Evolutionary conservation across 1,140 invertebrate species (phyloP).

Genomic region (Papilio glaucus): DNA sequence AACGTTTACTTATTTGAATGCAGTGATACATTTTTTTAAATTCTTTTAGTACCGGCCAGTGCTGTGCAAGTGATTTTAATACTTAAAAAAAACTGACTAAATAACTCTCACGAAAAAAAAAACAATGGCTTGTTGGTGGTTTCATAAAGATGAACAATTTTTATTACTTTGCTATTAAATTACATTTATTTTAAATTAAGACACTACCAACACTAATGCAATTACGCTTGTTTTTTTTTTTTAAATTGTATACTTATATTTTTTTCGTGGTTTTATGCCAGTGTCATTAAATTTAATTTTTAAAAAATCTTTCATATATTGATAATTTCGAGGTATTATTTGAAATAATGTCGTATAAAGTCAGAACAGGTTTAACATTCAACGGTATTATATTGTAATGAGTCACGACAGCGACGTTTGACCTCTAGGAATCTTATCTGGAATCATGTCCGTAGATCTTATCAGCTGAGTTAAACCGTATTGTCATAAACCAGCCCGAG

Average conservation of each 20-base stretch:
- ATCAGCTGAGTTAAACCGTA: conserved; percentile 36
- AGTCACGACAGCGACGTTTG: conserved; percentile 53
- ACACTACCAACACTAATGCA: too few relatives aligned
- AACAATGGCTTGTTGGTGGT: neutral
- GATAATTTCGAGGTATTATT: neutral
- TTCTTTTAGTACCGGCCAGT: conserved; percentile 5
- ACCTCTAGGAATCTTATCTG: conserved; percentile 47
- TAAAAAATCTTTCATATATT: neutral
- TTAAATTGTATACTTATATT: too few relatives aligned
- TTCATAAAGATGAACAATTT: too few relatives aligned
- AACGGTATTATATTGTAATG: conserved; percentile 45
- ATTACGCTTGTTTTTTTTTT: too few relatives aligned
- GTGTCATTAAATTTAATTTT: neutral
- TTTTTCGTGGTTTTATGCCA: neutral
- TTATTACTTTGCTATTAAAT: neutral
- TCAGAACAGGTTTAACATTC: conserved; percentile 37
- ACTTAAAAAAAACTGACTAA: neutral
- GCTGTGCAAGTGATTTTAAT: neutral
- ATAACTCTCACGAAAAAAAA: neutral
- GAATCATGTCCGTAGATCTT: conserved; percentile 44
- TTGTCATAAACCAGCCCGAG: conserved; percentile 7
- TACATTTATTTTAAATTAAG: too few relatives aligned
- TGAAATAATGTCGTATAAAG: neutral
- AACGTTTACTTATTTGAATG: conserved; percentile 25
- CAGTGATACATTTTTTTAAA: conserved; percentile 15